A percentile compares a stretch with the other conserved stretches of the same genome.
Conservation (phyloP, 2,888 invertebrate genomes). For the Nematopogon swammerdamellus region DNA sequence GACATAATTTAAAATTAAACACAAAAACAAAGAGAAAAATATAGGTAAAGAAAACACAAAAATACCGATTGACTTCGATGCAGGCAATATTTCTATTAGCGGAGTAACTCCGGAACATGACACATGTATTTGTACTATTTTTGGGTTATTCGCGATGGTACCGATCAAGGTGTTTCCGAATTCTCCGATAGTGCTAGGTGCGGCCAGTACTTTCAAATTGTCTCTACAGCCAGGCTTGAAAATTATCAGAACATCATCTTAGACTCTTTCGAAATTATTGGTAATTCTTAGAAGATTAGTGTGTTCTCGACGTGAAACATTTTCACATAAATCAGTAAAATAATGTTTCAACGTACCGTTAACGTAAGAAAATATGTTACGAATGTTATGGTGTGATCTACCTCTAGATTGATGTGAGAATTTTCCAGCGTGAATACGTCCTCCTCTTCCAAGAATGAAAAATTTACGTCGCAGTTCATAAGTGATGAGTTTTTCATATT, state of each 20-base stretch:
- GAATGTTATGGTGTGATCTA: constrained; percentile 10
- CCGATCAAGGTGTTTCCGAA: constrained; percentile 29
- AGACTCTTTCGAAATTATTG: neutral
- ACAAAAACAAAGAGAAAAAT: neutral
- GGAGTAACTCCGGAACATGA: constrained; percentile 50
- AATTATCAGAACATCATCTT: constrained; percentile 2
- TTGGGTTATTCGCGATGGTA: constrained; percentile 57
- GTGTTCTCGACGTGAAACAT: too few relatives aligned
- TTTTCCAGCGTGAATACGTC: constrained; percentile 44
- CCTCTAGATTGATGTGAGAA: constrained; percentile 28
- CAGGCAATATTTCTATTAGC: constrained; percentile 42
- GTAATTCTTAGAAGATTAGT: too few relatives aligned
- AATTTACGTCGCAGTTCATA: constrained; percentile 40
- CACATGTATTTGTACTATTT: constrained; percentile 47
- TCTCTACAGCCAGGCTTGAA: constrained; percentile 37
- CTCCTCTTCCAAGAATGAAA: constrained; percentile 39
- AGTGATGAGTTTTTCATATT: constrained; percentile 53
- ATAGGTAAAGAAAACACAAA: too few relatives aligned
- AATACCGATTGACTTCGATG: constrained; percentile 35
- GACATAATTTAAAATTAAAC: too few relatives aligned
- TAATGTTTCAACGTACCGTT: too few relatives aligned
- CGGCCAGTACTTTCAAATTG: constrained; percentile 33
- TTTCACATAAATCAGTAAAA: too few relatives aligned
- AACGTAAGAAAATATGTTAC: too few relatives aligned
- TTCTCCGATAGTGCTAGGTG: constrained; percentile 31